Evolutionary conservation across 1,140 invertebrate genomes (phyloP).

Genomic region (Dreissena polymorpha): DNA sequence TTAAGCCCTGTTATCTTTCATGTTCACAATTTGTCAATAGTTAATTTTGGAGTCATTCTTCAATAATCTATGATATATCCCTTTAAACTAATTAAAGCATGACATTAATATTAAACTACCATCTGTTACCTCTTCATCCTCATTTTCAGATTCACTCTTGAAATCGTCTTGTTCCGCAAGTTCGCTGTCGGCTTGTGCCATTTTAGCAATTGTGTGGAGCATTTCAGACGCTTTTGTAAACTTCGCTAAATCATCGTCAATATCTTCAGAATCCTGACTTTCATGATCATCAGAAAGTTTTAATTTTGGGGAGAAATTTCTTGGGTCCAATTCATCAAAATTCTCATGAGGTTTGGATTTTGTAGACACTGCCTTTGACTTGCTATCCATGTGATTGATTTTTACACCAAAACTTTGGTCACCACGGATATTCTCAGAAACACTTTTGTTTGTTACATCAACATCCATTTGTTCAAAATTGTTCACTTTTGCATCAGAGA

Average conservation of each 20-base stretch:
- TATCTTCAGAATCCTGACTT: conserved; percentile 6
- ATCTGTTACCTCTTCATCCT: conserved; percentile 12
- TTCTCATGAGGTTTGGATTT: not conserved
- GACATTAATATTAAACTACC: too few relatives aligned
- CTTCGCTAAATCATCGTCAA: conserved; percentile 44
- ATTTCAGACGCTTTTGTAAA: conserved; percentile 51
- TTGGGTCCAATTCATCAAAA: not conserved
- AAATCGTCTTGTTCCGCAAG: conserved; percentile 30
- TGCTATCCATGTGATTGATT: too few relatives aligned
- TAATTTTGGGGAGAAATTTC: not conserved
- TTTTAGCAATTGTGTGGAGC: conserved; percentile 45
- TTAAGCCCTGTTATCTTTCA: too few relatives aligned
- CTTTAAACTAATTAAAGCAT: too few relatives aligned
- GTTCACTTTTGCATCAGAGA: not conserved
- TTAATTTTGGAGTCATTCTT: too few relatives aligned
- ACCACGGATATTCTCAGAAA: too few relatives aligned
- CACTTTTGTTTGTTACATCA: not conserved
- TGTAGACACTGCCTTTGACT: not conserved
- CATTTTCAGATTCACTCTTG: conserved; percentile 35
- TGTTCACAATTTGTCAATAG: too few relatives aligned
- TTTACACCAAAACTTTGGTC: too few relatives aligned
- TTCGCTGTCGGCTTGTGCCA: conserved; percentile 48
- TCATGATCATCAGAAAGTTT: not conserved
- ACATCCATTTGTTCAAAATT: conserved; percentile 1
- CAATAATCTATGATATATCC: too few relatives aligned